Conservation (phyloP, 2,113 vertebrate genomes). For the Amazona guildingii region DNA sequence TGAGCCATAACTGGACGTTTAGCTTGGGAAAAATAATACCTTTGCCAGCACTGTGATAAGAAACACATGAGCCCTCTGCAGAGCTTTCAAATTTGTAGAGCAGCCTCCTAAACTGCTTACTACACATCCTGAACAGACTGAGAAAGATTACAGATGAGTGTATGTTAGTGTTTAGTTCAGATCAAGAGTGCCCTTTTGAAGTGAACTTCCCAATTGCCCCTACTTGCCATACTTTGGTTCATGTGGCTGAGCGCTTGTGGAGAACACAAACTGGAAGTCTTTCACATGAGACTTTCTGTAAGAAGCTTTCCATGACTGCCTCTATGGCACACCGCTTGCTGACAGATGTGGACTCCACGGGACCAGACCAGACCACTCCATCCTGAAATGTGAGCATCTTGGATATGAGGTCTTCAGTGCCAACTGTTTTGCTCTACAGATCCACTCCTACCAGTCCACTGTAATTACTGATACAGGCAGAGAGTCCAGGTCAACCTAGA, state of each 20-base stretch:
- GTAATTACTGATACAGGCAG: neutral
- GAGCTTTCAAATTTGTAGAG: neutral
- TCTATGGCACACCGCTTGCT: neutral
- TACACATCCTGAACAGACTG: neutral
- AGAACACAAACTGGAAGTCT: neutral
- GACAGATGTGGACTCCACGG: fast-evolving
- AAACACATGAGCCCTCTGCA: neutral
- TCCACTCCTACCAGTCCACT: neutral
- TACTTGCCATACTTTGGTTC: neutral
- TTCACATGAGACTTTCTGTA: neutral
- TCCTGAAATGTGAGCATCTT: neutral
- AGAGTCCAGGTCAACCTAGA: neutral
- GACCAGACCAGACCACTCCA: neutral
- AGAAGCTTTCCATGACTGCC: neutral
- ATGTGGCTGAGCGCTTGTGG: neutral
- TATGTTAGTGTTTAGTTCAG: neutral
- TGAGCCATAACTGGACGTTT: neutral
- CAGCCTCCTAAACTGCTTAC: neutral
- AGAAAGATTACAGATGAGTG: neutral
- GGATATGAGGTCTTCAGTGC: neutral
- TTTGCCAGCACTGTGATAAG: neutral
- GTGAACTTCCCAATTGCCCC: neutral
- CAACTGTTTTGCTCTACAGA: neutral
- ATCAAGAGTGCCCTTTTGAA: neutral
- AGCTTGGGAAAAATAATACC: neutral